Evolutionary conservation across 1,140 invertebrate species (phyloP).

Genomic region (Halesus radiatus): DNA sequence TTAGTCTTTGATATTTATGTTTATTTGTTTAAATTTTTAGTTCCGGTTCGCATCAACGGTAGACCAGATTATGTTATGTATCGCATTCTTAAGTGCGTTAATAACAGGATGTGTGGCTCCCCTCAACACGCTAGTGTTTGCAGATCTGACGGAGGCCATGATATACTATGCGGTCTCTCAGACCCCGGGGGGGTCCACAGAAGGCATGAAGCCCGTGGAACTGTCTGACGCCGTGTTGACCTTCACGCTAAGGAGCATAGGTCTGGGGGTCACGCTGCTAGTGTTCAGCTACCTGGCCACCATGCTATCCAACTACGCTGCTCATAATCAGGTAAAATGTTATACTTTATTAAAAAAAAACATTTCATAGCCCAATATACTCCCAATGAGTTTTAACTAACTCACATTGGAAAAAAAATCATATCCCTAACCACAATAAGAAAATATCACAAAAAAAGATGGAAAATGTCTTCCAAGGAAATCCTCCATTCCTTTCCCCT

Average conservation of each 20-base stretch:
- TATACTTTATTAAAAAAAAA: too few species aligned
- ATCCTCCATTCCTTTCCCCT: too few species aligned
- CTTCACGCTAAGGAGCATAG: conserved; percentile 73
- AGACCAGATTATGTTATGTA: conserved; percentile 73
- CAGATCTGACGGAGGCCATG: conserved; percentile 74
- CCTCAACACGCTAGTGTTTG: conserved; percentile 79
- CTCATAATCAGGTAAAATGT: conserved; percentile 76
- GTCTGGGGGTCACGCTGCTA: conserved; percentile 73
- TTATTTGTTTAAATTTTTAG: conserved; percentile 62
- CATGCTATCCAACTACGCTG: conserved; percentile 77
- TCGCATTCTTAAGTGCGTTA: conserved; percentile 74
- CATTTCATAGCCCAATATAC: too few species aligned
- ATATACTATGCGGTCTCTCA: conserved; percentile 60
- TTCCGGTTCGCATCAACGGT: conserved; percentile 72
- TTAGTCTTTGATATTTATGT: not conserved
- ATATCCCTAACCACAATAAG: too few species aligned
- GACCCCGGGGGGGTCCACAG: not conserved
- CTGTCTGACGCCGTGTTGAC: conserved; percentile 66
- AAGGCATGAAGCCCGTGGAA: conserved; percentile 35
- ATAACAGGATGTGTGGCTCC: conserved; percentile 76
- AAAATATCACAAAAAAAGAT: too few species aligned
- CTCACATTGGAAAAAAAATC: too few species aligned
- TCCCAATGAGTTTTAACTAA: too few species aligned
- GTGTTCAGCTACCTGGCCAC: conserved; percentile 75
- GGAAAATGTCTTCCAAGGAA: too few species aligned